Percentiles rank a stretch among this genome's conserved stretches.
Evolutionary conservation across 2,888 invertebrate genomes (phyloP).

Genomic region (Dynastes maya): DNA sequence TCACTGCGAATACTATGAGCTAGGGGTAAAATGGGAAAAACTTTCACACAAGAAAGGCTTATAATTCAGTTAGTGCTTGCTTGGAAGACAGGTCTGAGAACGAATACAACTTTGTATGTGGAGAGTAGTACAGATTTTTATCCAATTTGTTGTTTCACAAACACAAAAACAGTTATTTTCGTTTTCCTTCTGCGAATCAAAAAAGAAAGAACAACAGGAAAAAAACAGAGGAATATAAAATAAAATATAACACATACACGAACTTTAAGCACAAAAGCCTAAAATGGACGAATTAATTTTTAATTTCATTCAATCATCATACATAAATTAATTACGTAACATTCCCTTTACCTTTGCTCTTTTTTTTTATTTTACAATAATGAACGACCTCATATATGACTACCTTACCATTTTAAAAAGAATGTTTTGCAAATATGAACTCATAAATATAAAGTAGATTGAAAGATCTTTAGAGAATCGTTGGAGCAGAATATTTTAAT

Average conservation of each 20-base stretch:
- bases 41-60: conserved; percentile 66
- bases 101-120: conserved; percentile 63
- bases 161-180: conserved; percentile 34
- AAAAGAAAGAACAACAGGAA: not conserved
- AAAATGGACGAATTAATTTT: too few relatives aligned
- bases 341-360: too few relatives aligned
- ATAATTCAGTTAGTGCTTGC: conserved; percentile 66
- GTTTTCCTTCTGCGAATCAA: not conserved
- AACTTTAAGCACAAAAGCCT: not conserved
- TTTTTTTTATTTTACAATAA: not conserved
- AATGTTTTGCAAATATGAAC: not conserved
- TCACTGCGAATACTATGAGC: conserved; percentile 59
- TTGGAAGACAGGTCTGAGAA: conserved; percentile 61
- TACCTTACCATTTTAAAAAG: not conserved
- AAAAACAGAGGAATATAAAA: not conserved
- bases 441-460: conserved; percentile 51
- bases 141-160: conserved; percentile 55
- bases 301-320: too few relatives aligned
- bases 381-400: not conserved
- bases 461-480: conserved; percentile 59
- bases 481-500: conserved; percentile 65
- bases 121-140: conserved; percentile 58
- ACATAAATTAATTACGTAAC: too few relatives aligned
- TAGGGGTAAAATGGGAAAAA: conserved; percentile 64
- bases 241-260: not conserved